These are phyloP conservation scores for Sphaerophoria rueppellii DNA, from an alignment of 2,888 invertebrate genomes.

Conservation along the genomic window DNA sequence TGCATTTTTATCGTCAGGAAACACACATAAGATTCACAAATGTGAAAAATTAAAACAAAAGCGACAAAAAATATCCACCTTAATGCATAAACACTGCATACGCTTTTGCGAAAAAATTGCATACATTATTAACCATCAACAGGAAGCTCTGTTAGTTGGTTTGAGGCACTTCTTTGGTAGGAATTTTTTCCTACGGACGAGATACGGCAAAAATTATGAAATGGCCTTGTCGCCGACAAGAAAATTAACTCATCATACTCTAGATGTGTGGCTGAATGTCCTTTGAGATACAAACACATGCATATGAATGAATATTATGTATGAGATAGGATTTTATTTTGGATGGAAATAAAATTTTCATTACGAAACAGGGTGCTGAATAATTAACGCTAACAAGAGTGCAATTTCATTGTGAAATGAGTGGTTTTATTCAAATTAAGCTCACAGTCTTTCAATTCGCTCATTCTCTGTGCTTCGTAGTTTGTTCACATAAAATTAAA, in stretches of 20 bases:
- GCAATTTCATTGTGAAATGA: constrained; percentile 67
- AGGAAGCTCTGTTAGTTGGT: constrained; percentile 19
- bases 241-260: constrained; percentile 26
- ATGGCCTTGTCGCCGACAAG: constrained; percentile 57
- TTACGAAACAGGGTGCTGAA: constrained; percentile 65
- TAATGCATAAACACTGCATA: constrained; percentile 16
- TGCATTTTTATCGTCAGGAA: constrained; percentile 43
- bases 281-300: constrained; percentile 51
- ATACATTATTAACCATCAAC: constrained; percentile 65
- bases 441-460: constrained; percentile 20
- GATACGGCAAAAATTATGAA: constrained; percentile 44
- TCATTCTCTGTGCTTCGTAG: background rate
- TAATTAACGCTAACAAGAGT: constrained; percentile 65
- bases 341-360: constrained; percentile 51
- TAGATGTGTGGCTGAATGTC: constrained; percentile 33
- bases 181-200: background rate
- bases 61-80: constrained; percentile 47
- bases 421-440: constrained; percentile 67
- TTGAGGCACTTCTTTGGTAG: background rate
- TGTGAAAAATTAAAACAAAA: constrained; percentile 51
- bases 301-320: background rate
- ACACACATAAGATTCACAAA: constrained; percentile 52
- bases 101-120: constrained; percentile 22
- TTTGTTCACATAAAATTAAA: constrained; percentile 12
- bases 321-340: too few relatives aligned